Percentiles rank a stretch among this genome's conserved stretches.
Conservation (phyloP, 2,113 vertebrate genomes). For the Girardinichthys multiradiatus region DNA sequence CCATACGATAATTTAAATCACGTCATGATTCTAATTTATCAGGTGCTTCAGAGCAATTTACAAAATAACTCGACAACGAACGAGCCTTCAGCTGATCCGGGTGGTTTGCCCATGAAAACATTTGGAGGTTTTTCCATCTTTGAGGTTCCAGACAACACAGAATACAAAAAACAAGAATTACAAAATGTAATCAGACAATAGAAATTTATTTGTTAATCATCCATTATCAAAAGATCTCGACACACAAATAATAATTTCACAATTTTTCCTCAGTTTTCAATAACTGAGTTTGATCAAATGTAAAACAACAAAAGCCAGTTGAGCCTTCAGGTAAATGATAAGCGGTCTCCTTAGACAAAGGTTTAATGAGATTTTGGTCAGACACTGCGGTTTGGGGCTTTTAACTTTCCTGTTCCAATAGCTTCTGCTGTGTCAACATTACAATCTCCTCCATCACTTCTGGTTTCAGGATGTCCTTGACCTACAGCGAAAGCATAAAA, state of each 20-base stretch:
- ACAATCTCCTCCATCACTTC: constrained; percentile 93
- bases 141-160: not conserved
- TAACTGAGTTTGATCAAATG: not conserved
- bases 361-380: constrained; percentile 17
- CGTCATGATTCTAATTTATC: no score
- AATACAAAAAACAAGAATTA: not conserved
- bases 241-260: not conserved
- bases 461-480: constrained; percentile 95
- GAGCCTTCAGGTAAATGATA: not conserved
- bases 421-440: constrained; percentile 90
- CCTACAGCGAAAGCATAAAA: constrained; percentile 75
- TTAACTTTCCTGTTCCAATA: constrained; percentile 90
- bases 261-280: not conserved
- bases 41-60: no score
- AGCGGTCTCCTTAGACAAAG: not conserved
- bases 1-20: no score
- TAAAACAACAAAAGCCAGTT: not conserved
- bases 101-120: not conserved
- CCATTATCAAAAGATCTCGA: constrained; percentile 16
- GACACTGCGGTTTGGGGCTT: not conserved
- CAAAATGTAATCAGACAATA: no score
- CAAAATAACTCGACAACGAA: no score
- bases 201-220: no score
- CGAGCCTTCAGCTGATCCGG: not conserved
- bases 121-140: not conserved